phyloP scores from a whole-genome alignment of 2,888 invertebrate genomes.

The Phragmatobia fuliginosa region DNA sequence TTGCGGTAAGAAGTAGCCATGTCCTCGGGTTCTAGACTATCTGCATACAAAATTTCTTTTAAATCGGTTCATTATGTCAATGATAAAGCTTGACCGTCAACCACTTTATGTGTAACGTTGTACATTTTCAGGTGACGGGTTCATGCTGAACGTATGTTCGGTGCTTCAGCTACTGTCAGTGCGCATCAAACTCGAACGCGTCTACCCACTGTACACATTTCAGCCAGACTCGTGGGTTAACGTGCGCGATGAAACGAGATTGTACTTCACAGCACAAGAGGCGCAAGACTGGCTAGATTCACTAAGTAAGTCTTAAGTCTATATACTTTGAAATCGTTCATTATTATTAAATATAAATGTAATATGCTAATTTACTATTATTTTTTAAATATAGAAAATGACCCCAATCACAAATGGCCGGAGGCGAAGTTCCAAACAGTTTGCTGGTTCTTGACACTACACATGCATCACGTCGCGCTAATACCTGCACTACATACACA shows the following conservation, averaged over 20 bases:
- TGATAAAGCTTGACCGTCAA: not conserved
- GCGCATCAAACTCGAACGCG: constrained; percentile 95
- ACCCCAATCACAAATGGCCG: constrained; percentile 88
- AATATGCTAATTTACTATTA: not conserved
- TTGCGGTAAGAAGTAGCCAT: no score
- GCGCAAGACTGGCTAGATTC: constrained; percentile 91
- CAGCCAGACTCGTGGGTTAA: constrained; percentile 91
- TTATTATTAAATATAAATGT: no score
- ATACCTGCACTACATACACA: constrained; percentile 94
- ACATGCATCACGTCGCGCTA: constrained; percentile 96
- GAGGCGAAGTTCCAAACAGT: constrained; percentile 97
- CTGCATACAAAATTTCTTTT: no score
- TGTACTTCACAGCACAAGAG: constrained; percentile 94
- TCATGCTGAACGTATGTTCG: constrained; percentile 97
- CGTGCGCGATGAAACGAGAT: constrained; percentile 92
- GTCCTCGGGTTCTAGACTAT: no score
- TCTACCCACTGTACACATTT: constrained; percentile 96
- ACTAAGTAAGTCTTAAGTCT: constrained; percentile 83
- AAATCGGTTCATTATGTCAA: no score
- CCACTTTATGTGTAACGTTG: not conserved
- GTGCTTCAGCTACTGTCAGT: constrained; percentile 96
- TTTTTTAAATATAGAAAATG: constrained; percentile 69
- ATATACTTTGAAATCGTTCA: not conserved
- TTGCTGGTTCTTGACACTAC: constrained; percentile 98
- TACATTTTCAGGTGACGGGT: constrained; percentile 92